phyloP scores from a whole-genome alignment of 2,797 vertebrate genomes.

The Phoebastria nigripes region DNA sequence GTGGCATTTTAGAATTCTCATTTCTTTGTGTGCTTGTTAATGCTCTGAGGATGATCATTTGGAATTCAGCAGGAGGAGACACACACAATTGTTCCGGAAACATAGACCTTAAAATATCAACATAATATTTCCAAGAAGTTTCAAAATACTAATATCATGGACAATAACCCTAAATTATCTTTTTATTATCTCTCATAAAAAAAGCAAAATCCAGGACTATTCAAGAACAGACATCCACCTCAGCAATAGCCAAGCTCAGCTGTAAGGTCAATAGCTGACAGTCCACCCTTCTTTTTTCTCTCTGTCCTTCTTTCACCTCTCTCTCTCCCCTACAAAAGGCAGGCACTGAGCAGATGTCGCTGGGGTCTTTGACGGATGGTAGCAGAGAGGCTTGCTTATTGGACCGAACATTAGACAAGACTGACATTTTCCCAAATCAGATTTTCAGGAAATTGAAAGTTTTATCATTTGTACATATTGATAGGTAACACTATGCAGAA shows the following conservation, averaged over 20 bases:
- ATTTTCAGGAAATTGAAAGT: neutral
- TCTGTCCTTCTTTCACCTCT: neutral
- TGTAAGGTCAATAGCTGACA: neutral
- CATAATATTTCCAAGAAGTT: conserved; percentile 39
- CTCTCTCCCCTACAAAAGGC: neutral
- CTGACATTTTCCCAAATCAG: neutral
- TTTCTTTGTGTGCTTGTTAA: neutral
- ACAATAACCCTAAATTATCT: neutral
- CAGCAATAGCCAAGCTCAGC: neutral
- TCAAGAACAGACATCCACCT: neutral
- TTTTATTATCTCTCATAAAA: conserved; percentile 14
- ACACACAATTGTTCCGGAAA: neutral
- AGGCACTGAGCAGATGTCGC: neutral
- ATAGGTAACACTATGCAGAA: neutral
- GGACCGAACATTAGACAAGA: neutral
- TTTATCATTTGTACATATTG: neutral
- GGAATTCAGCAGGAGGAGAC: neutral
- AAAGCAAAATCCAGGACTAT: neutral
- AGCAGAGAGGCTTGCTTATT: neutral
- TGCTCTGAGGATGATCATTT: neutral
- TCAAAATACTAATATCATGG: neutral
- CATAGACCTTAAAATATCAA: neutral
- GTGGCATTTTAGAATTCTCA: conserved; percentile 65
- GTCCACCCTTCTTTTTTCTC: neutral
- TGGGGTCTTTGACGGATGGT: neutral